Percentiles rank a stretch among this genome's conserved stretches.
Conservation (phyloP, 2,797 vertebrate species). For the Capromys pilorides region DNA sequence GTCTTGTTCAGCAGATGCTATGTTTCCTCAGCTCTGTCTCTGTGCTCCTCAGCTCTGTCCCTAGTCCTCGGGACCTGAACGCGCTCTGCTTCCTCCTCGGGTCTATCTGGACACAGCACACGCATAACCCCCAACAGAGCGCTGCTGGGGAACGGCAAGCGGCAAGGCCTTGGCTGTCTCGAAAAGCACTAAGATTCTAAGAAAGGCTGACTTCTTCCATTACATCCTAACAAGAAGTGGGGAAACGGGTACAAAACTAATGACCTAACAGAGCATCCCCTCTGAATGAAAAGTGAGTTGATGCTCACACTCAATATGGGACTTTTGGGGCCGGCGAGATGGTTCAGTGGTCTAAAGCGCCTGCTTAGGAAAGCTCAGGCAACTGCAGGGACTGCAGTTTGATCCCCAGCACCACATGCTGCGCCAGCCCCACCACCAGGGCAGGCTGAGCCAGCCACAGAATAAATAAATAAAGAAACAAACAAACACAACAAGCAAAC, state of each 20-base stretch:
- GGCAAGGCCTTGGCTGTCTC: not conserved
- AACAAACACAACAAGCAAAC: too few species aligned
- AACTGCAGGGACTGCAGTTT: too few species aligned
- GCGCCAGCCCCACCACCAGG: too few species aligned
- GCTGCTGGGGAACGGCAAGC: not conserved
- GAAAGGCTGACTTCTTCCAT: not conserved
- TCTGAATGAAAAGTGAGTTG: not conserved
- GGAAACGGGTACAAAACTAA: not conserved
- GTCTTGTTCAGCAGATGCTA: not conserved
- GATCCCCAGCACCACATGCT: too few species aligned
- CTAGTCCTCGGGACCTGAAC: not conserved
- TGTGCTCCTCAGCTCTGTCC: too few species aligned
- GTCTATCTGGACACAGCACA: not conserved
- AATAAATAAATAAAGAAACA: too few species aligned
- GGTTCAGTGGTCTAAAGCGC: too few species aligned
- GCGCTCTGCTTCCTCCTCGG: not conserved
- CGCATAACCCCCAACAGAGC: not conserved
- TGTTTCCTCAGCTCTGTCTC: not conserved
- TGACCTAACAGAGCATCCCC: not conserved
- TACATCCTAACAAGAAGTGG: not conserved
- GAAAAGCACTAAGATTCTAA: conserved; percentile 12
- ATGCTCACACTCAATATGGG: not conserved
- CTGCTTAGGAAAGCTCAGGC: too few species aligned
- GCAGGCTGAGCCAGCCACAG: too few species aligned
- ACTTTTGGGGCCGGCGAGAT: too few species aligned